Base-by-base conservation (phyloP, 1,140 invertebrate species). In the Lepidurus apus region DNA sequence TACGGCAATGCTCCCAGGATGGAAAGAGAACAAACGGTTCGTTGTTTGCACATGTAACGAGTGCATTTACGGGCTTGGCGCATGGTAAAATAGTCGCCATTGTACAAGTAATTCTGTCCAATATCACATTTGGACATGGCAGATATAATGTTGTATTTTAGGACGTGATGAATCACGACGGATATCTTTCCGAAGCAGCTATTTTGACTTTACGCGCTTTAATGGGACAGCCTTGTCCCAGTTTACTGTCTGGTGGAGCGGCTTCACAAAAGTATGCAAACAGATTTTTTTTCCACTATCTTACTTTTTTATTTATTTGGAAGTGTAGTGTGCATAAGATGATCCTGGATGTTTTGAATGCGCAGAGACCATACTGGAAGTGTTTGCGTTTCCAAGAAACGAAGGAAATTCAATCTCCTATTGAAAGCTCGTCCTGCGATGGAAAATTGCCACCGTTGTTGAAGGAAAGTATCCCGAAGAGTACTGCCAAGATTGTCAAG, bases 1-100 rank as follows among this genome's bases (percentile, higher is more conserved):
- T 1, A 65, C 21, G 13, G 21, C 13, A 65, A n/a, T 9, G 53
- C 80, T 75, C 79, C 75, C 53, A 96, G 93, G 96, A 96, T 34
- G 89, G 94, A 85, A 98, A 98, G 96, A 88, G 91, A 83, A 86
- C 98, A 2, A 93, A 91, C 0, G 95, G 96, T 8, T 91, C 91
- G 11, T 92, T 91, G 83, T 98, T 96, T 87, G 89, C 92, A 7
- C 93, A 96, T 84, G 86, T 98, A 77, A 85, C 93, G 1, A 91
- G 91, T 80, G 87, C 90, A 9, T 84, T 99, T 53, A 87, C 91
- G 84, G 87, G 89, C 17, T 82, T 96, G 80, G 93, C 90, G 81
- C 86, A 87, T 84, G 94, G 91, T 76, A 92, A 89, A 85, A 86
- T 98, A 44, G 92, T 91, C 80, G 91, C 95, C 9, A 84, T 96